Evolutionary conservation across 2,113 vertebrate genomes (phyloP).

Genomic region (Harpagus bidentatus): DNA sequence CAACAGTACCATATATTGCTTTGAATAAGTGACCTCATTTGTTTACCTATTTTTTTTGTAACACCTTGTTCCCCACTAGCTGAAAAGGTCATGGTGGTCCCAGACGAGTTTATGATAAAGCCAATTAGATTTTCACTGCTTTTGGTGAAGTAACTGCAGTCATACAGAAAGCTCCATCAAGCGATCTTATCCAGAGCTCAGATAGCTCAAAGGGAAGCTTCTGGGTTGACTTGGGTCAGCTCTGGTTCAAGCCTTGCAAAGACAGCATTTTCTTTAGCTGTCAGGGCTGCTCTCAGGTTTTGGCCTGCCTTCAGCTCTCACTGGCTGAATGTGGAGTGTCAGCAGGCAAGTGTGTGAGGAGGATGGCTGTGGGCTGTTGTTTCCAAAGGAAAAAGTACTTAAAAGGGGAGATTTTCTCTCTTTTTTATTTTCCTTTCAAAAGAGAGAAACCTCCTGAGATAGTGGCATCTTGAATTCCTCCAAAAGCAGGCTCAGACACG

Average conservation of each 20-base stretch:
- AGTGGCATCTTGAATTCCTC: not conserved
- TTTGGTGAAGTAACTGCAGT: not conserved
- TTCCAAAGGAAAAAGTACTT: conserved; percentile 14
- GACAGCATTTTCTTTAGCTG: not conserved
- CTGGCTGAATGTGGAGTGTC: not conserved
- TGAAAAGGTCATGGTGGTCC: not conserved
- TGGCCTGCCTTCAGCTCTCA: not conserved
- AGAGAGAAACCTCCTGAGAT: not conserved
- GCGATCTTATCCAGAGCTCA: not conserved
- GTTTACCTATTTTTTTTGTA: not conserved
- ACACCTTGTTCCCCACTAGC: not conserved
- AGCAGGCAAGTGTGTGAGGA: not conserved
- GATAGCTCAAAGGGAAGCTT: not conserved
- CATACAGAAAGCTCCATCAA: not conserved
- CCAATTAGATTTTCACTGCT: not conserved
- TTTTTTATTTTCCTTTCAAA: not conserved
- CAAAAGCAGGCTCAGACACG: not conserved
- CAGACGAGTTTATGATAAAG: not conserved
- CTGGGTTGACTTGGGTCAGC: not conserved
- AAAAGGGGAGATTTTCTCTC: not conserved
- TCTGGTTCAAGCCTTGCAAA: not conserved
- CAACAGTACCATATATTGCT: not conserved
- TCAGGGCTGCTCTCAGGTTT: not conserved
- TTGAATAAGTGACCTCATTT: not conserved
- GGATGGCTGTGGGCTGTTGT: not conserved